Percentiles rank a stretch among this genome's conserved stretches.
Conservation (phyloP, 1,140 invertebrate species). For the Drosophila oshimai region DNA sequence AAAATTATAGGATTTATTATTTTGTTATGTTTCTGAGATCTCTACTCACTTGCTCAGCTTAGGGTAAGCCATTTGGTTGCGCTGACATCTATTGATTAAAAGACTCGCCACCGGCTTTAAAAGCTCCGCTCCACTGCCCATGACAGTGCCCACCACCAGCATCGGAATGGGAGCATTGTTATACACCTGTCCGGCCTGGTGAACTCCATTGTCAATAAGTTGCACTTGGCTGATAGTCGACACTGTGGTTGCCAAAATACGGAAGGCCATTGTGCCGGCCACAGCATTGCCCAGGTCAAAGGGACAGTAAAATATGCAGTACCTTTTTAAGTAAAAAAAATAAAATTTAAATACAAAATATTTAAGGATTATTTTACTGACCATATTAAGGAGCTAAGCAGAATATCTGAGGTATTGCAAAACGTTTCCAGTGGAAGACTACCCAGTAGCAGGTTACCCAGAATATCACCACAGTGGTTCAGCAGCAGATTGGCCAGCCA, state of each 20-base stretch:
- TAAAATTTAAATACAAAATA: no score
- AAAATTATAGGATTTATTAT: no score
- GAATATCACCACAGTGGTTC: conserved; percentile 54
- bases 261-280: conserved; percentile 22
- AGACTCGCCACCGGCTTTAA: conserved; percentile 53
- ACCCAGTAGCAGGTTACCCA: conserved; percentile 58
- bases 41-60: conserved; percentile 60
- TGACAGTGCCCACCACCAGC: conserved; percentile 52
- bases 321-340: conserved; percentile 14
- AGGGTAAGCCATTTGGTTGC: conserved; percentile 30
- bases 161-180: conserved; percentile 50
- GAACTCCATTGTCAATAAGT: conserved; percentile 49
- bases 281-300: conserved; percentile 34
- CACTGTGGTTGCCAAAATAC: conserved; percentile 39
- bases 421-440: conserved; percentile 53
- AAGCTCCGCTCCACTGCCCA: conserved; percentile 62
- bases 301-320: conserved; percentile 59
- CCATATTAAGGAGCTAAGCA: conserved; percentile 44
- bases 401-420: conserved; percentile 40
- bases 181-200: conserved; percentile 30
- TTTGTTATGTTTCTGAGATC: neutral
- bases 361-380: conserved; percentile 4
- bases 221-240: conserved; percentile 54
- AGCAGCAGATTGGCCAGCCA: conserved; percentile 58
- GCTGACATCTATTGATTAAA: conserved; percentile 56